A percentile compares a stretch with the other conserved stretches of the same genome.
phyloP scores from a whole-genome alignment of 2,113 vertebrate species.

The Microcebus ravelobensis region DNA sequence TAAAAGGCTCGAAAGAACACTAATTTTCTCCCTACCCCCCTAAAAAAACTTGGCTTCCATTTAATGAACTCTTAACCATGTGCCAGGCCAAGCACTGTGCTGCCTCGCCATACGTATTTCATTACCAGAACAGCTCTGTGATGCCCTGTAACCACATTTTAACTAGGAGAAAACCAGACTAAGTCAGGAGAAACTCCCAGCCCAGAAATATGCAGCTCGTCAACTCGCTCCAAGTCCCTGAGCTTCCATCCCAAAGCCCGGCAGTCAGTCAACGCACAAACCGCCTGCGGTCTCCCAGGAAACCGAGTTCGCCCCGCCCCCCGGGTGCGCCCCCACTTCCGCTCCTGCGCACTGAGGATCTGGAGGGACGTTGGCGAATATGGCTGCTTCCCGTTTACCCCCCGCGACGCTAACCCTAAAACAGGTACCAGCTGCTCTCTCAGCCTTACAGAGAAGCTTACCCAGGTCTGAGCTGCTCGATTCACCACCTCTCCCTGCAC shows the following conservation, averaged over 20 bases:
- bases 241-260: rapidly evolving
- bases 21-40: no score
- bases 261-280: rapidly evolving
- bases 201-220: rapidly evolving
- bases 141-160: rapidly evolving
- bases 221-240: not conserved
- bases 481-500: not conserved
- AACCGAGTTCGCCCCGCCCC: not conserved
- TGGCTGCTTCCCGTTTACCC: conserved; percentile 84
- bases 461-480: not conserved
- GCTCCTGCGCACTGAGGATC: conserved; percentile 44
- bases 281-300: not conserved
- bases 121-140: no score
- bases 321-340: not conserved
- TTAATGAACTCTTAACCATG: not conserved
- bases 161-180: rapidly evolving
- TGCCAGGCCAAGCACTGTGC: not conserved
- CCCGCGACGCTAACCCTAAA: conserved; percentile 82
- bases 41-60: not conserved
- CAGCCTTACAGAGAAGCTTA: not conserved
- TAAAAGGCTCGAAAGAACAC: not conserved
- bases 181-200: not conserved
- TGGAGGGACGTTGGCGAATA: rapidly evolving
- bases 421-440: conserved; percentile 84
- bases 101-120: not conserved